Base-by-base conservation (phyloP, 2,797 vertebrate species). In the Rhinella marina region DNA sequence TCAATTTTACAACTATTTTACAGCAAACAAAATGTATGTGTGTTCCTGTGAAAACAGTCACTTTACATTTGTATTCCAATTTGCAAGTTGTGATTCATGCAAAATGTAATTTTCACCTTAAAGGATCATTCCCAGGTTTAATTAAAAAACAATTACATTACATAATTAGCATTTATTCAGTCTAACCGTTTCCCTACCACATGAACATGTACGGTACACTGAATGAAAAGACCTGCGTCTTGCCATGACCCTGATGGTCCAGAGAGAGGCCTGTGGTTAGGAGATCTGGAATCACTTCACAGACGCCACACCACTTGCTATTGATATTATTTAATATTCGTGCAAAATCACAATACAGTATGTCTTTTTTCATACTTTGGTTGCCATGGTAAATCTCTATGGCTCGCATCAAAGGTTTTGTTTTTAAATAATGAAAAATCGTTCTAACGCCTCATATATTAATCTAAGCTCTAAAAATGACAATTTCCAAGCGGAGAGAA, bases 81-180 rank as follows among this genome's bases (percentile, higher is more conserved):
- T 85, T 85, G 64, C 87, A 88, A 78, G 62, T 81, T 62, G 76
- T 25, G 68, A 61, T 62, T 81, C 48, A 85, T 75, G 82, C 56
- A 81, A 81, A 81, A 81, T 11, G 64, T 64, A 85, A 88, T 88
- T 88, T 88, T 79, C 87, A 88, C 87, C 75, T 79, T 80, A 88
- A 66, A 54, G 64, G 13, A 79, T 84, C 19, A 25, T 50, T 88
- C 72, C 19, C 21, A 68, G 56, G n/a, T 73, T 80, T 88, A 84
- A 59, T 84, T 70, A 88, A 83, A 81, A 78, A 88, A 83, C 50
- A 88, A 83, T 54, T 56, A 27, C 17, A 56, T 66, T 64, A 59
- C 68, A 50, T 57, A 54, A 87, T 82, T 76, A 82, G 68, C 80
- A 87, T 83, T 83, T 83, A 25, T 75, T 57, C 48, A 10, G 61